Base-by-base conservation (phyloP, 1,140 invertebrate genomes). In the Trigoniulus corallinus region DNA sequence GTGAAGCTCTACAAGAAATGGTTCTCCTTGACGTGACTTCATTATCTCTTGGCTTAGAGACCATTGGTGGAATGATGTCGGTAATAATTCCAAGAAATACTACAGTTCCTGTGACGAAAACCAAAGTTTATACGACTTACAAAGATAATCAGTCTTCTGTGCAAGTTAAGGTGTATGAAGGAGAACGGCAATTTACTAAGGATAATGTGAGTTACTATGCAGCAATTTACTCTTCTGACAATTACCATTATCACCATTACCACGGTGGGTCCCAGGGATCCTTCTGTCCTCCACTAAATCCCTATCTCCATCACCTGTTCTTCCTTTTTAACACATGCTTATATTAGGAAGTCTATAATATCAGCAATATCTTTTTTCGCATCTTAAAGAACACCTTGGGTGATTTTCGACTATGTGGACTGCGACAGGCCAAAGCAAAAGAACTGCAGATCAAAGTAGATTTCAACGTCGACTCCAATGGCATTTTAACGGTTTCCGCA, bases 391-490 rank as follows among this genome's bases (percentile, higher is more conserved):
- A n/a, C n/a, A n/a, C n/a, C n/a, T n/a, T n/a, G n/a, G n/a, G n/a
- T n/a, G n/a, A n/a, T n/a, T n/a, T n/a, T n/a, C n/a, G n/a, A n/a
- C n/a, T n/a, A n/a, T n/a, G n/a, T n/a, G n/a, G n/a, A n/a, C n/a
- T n/a, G n/a, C n/a, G n/a, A n/a, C n/a, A n/a, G n/a, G n/a, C n/a
- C n/a, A n/a, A n/a, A n/a, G n/a, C n/a, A n/a, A n/a, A n/a, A n/a
- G n/a, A n/a, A n/a, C 71, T 71, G 18, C 70, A 74, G 55, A 70
- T 52, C 3, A 61, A 59, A 54, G 68, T 76, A 3, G 75, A 74
- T 15, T 76, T 77, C 57, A 74, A 77, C 50, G 70, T 76, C 51
- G 75, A 76, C 53, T 66, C 63, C 23, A 69, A 70, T 51, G 68
- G 66, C 40, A 67, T 67, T 53, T 43, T 67, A 2, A 65, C 67